Evolutionary conservation across 1,140 invertebrate species (phyloP).

Genomic region (Drosophila auraria): DNA sequence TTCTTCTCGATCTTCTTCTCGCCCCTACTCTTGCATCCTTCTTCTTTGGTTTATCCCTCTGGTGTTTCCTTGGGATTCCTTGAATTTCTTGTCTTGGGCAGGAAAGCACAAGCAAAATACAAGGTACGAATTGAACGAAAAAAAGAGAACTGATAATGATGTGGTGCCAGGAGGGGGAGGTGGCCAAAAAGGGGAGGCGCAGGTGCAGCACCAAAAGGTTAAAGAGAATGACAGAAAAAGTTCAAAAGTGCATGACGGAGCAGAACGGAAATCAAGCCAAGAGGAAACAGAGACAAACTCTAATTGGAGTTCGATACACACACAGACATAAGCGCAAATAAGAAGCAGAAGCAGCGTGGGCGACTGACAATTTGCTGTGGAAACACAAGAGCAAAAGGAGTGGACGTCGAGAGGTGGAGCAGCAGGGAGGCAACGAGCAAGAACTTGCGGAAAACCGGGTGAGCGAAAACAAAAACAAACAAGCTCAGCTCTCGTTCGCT

Average conservation of each 20-base stretch:
- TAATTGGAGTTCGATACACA: slow-evolving; percentile 52
- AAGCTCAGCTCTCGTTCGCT: slow-evolving; percentile 13
- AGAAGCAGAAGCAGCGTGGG: slow-evolving; percentile 44
- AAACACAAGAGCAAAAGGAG: slow-evolving; percentile 15
- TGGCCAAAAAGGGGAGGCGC: background rate
- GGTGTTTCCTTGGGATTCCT: background rate
- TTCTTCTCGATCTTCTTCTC: background rate
- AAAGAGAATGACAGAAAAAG: slow-evolving; percentile 34
- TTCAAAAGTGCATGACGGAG: slow-evolving; percentile 60
- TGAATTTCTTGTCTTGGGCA: background rate
- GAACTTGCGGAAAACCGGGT: slow-evolving; percentile 60
- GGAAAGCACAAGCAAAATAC: background rate
- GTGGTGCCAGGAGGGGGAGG: too few relatives aligned
- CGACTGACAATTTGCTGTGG: slow-evolving; percentile 35
- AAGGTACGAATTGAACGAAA: background rate
- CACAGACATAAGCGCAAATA: background rate
- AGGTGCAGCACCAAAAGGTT: slow-evolving; percentile 12
- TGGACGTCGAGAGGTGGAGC: background rate
- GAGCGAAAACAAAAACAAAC: slow-evolving; percentile 63
- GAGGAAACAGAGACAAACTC: slow-evolving; percentile 27
- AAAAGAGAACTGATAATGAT: background rate
- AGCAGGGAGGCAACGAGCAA: background rate
- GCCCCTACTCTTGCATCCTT: slow-evolving; percentile 9
- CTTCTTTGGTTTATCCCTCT: background rate
- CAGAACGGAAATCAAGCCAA: slow-evolving; percentile 56